These are phyloP conservation scores for Panulirus ornatus DNA, from an alignment of 1,140 invertebrate genomes.

Conservation along the genomic window DNA sequence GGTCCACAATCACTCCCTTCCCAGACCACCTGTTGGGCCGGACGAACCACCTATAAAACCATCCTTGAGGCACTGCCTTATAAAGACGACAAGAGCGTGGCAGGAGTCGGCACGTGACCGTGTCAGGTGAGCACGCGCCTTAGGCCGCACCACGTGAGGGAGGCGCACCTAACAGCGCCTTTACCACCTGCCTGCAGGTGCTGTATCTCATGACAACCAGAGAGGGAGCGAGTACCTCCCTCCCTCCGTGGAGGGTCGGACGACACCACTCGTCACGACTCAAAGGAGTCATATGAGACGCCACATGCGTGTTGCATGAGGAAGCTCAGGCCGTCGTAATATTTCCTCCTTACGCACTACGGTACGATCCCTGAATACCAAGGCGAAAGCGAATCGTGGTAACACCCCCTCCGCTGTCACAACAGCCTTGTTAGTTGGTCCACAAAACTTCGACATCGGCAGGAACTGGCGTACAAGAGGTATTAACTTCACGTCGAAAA, in stretches of 20 bases:
- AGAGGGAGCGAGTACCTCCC: not conserved
- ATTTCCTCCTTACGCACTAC: too few species aligned
- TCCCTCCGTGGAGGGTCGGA: not conserved
- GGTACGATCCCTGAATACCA: too few species aligned
- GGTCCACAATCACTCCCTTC: not conserved
- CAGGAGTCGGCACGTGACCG: slow-evolving; percentile 48
- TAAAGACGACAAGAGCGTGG: slow-evolving; percentile 4
- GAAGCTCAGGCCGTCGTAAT: not conserved
- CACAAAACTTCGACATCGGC: too few species aligned
- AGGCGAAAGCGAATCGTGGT: too few species aligned
- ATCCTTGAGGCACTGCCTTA: not conserved
- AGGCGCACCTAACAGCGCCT: not conserved
- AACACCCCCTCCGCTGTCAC: too few species aligned
- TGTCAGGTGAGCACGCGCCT: slow-evolving; percentile 60
- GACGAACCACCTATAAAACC: not conserved
- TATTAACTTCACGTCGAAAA: too few species aligned
- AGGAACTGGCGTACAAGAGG: too few species aligned
- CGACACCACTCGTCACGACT: not conserved
- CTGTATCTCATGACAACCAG: not conserved
- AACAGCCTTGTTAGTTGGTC: too few species aligned
- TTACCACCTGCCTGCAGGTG: not conserved
- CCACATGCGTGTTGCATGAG: not conserved
- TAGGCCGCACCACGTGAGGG: not conserved
- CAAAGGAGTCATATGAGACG: not conserved
- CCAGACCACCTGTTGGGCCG: not conserved